Percentiles rank a stretch among this genome's conserved stretches.
phyloP scores from a whole-genome alignment of 2,888 invertebrate genomes.

The Caenorhabditis wallacei region DNA sequence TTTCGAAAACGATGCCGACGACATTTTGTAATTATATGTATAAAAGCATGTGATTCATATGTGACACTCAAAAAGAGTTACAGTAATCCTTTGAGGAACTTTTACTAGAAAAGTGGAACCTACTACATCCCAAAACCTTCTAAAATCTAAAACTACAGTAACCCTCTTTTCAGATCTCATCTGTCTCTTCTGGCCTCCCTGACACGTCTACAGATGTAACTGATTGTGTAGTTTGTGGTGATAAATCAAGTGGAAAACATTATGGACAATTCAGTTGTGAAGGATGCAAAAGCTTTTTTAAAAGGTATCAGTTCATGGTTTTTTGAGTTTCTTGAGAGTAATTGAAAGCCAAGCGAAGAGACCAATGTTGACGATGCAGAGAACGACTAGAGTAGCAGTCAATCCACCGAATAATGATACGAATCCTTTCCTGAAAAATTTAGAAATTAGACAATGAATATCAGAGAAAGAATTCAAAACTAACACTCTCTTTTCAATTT shows the following conservation, averaged over 20 bases:
- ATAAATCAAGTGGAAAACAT: constrained; percentile 76
- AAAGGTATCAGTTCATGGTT: constrained; percentile 41
- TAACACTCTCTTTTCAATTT: constrained; percentile 24
- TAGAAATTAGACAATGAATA: not conserved
- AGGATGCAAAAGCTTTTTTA: constrained; percentile 79
- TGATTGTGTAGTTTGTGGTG: constrained; percentile 81
- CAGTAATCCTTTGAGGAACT: constrained; percentile 1
- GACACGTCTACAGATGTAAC: constrained; percentile 41
- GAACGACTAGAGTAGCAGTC: constrained; percentile 12
- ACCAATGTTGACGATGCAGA: constrained; percentile 30
- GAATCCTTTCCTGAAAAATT: constrained; percentile 38
- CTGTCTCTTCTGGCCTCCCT: not conserved
- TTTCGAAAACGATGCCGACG: constrained; percentile 6
- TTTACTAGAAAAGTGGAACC: not conserved
- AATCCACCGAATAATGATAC: constrained; percentile 11
- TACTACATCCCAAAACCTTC: too few species aligned
- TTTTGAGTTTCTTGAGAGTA: constrained; percentile 26
- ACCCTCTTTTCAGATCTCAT: constrained; percentile 18
- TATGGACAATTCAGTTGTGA: constrained; percentile 79
- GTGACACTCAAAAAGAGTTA: not conserved
- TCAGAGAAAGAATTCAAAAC: not conserved
- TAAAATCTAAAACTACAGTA: not conserved
- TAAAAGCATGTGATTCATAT: not conserved
- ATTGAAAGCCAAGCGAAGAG: constrained; percentile 48
- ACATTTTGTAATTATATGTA: constrained; percentile 45